Percentiles rank a stretch among this genome's conserved stretches.
These are phyloP conservation scores for Calameuta pallipes DNA, from an alignment of 2,888 invertebrate genomes.

Conservation along the genomic window DNA sequence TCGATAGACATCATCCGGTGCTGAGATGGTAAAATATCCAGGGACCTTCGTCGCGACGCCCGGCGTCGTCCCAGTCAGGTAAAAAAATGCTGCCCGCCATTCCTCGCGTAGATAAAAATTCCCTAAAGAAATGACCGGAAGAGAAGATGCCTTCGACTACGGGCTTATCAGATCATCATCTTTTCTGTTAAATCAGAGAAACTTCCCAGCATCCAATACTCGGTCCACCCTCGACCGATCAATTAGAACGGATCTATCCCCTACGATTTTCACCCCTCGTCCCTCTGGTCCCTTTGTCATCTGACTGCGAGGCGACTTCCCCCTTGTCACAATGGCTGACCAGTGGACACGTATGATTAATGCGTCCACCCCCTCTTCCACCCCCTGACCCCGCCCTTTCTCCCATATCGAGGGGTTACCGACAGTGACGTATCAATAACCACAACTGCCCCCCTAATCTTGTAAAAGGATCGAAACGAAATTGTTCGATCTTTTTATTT, in stretches of 20 bases:
- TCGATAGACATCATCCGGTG: not conserved
- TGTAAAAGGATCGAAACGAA: too few species aligned
- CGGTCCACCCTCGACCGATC: constrained; percentile 17
- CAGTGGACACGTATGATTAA: not conserved
- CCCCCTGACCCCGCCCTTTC: not conserved
- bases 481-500: too few species aligned
- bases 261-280: constrained; percentile 25
- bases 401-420: not conserved
- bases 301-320: not conserved
- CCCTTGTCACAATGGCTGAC: not conserved
- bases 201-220: constrained; percentile 1
- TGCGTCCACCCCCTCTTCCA: not conserved
- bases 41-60: not conserved
- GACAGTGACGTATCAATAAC: constrained; percentile 5
- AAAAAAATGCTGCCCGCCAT: not conserved
- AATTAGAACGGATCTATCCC: constrained; percentile 30
- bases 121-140: not conserved
- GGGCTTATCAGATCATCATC: not conserved
- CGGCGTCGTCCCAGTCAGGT: too few species aligned
- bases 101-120: not conserved
- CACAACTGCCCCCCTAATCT: too few species aligned
- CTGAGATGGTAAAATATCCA: not conserved
- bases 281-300: not conserved
- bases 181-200: not conserved
- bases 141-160: not conserved